These are phyloP conservation scores for Aselliscus stoliczkanus DNA, from an alignment of 2,797 vertebrate genomes.

Conservation along the genomic window DNA sequence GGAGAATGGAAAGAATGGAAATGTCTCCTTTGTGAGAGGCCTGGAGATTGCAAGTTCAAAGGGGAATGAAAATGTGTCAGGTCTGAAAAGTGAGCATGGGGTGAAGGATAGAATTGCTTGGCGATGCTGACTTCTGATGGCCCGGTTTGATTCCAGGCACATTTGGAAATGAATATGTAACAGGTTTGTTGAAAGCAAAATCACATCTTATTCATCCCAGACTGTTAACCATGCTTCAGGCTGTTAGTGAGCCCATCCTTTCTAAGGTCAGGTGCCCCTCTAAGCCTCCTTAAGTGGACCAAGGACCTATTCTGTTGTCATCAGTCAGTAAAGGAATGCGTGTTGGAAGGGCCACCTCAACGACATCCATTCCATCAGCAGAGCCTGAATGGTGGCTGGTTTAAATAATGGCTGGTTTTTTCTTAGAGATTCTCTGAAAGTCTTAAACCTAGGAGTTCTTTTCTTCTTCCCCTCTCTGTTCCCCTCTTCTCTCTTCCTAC, in stretches of 20 bases:
- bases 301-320: background rate
- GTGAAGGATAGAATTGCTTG: slow-evolving; percentile 33
- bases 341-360: background rate
- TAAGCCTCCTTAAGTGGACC: slow-evolving; percentile 11
- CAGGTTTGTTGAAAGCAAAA: slow-evolving; percentile 64
- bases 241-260: slow-evolving; percentile 43
- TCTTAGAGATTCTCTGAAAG: background rate
- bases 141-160: slow-evolving; percentile 65
- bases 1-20: slow-evolving; percentile 51
- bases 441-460: background rate
- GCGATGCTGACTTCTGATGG: slow-evolving; percentile 52
- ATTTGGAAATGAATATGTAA: slow-evolving; percentile 70
- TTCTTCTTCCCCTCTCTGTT: background rate
- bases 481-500: background rate
- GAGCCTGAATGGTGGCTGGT: background rate
- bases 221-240: slow-evolving; percentile 44
- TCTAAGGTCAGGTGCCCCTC: slow-evolving; percentile 37
- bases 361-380: slow-evolving; percentile 6
- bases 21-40: slow-evolving; percentile 46
- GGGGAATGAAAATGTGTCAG: slow-evolving; percentile 64
- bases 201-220: slow-evolving; percentile 51
- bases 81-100: slow-evolving; percentile 30
- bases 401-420: slow-evolving; percentile 8
- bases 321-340: background rate
- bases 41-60: slow-evolving; percentile 51